phyloP scores from a whole-genome alignment of 1,140 invertebrate species.

The Caerostris darwini region DNA sequence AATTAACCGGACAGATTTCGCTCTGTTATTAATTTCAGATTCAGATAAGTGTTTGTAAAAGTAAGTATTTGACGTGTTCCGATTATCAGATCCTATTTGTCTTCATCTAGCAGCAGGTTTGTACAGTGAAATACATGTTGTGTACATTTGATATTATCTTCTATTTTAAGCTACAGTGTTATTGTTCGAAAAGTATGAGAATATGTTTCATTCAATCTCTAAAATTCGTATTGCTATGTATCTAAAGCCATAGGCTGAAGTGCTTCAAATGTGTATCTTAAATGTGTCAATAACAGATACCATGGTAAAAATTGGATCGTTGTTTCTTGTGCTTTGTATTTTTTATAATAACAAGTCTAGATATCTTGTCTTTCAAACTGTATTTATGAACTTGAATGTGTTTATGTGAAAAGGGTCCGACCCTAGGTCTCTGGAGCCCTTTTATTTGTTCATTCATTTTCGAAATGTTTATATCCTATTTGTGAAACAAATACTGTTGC shows the following conservation, averaged over 20 bases:
- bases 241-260: slow-evolving; percentile 61
- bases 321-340: slow-evolving; percentile 75
- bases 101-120: slow-evolving; percentile 69
- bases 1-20: not conserved
- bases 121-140: slow-evolving; percentile 75
- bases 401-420: slow-evolving; percentile 58
- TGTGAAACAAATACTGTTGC: slow-evolving; percentile 47
- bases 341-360: slow-evolving; percentile 66
- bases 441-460: slow-evolving; percentile 49
- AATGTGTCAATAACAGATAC: slow-evolving; percentile 59
- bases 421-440: not conserved
- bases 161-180: slow-evolving; percentile 76
- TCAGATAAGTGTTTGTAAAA: not conserved
- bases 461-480: slow-evolving; percentile 43
- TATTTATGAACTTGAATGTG: slow-evolving; percentile 50
- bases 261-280: slow-evolving; percentile 59
- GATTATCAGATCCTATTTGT: slow-evolving; percentile 60
- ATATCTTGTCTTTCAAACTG: slow-evolving; percentile 61
- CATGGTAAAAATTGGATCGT: slow-evolving; percentile 48
- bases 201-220: slow-evolving; percentile 59
- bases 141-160: slow-evolving; percentile 75
- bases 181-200: slow-evolving; percentile 53
- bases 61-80: not conserved
- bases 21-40: not conserved
- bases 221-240: slow-evolving; percentile 66